These are phyloP conservation scores for Cossypha niveicapilla DNA, from an alignment of 2,797 vertebrate species.

Conservation along the genomic window DNA sequence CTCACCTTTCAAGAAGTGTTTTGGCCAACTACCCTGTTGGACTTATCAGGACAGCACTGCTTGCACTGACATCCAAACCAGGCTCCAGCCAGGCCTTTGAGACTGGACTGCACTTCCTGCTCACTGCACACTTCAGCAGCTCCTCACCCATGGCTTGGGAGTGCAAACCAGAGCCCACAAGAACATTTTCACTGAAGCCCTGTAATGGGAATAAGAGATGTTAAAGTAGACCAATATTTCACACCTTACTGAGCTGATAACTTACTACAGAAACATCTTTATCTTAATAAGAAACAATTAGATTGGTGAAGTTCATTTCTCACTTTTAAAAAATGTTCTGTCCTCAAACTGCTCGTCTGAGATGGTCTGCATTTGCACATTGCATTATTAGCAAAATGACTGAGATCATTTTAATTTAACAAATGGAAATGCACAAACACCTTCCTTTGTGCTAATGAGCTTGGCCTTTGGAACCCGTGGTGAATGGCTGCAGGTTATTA, in stretches of 20 bases:
- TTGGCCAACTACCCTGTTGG: fast-evolving
- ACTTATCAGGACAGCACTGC: fast-evolving
- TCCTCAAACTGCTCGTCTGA: not conserved
- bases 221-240: not conserved
- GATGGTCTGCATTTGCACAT: not conserved
- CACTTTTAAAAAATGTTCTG: not conserved
- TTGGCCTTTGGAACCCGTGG: constrained; percentile 32
- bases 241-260: not conserved
- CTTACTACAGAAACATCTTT: not conserved
- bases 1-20: not conserved
- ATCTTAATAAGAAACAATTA: not conserved
- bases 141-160: not conserved
- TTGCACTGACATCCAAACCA: fast-evolving
- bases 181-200: not conserved
- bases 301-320: not conserved
- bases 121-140: not conserved
- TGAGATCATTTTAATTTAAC: constrained; percentile 7
- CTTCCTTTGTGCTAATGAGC: constrained; percentile 31
- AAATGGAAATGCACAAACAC: constrained; percentile 33
- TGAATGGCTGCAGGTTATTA: constrained; percentile 47
- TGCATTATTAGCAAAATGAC: constrained; percentile 12
- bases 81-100: fast-evolving
- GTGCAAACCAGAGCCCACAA: not conserved
- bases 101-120: fast-evolving
- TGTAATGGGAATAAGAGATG: not conserved